Base-by-base conservation (phyloP, 2,888 invertebrate genomes). In the Teleiodes luculella region DNA sequence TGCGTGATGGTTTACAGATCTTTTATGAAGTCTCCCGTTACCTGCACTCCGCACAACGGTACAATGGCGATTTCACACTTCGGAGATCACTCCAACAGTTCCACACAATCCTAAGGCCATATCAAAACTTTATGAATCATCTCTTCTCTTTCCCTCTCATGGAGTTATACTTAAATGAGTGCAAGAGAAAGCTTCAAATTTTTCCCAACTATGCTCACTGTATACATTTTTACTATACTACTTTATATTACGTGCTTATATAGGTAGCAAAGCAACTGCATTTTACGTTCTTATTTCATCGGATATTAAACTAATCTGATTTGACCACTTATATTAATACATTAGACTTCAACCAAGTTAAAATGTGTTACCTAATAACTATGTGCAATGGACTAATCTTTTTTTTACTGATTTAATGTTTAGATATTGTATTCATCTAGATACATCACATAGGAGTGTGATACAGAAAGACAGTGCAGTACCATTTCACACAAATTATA, bases 11-110 rank as follows among this genome's bases (percentile, higher is more conserved):
- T 62, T 67, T 57, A 62, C 53, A 65, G 51, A 59, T 67, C 58
- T 64, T 67, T 67, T 63, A 66, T 63, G 62, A 63, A 63, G 63
- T 58, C 60, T 58, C 60, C 70, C 70, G 70, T 70, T 70, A 70
- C 60, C 10, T 39, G 37, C 45, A 56, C 36, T 58, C 59, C 57
- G 51, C 47, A 55, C 61, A 68, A 70, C 70, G 70, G 70, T 68
- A 70, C 62, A 37, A 45, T 56, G 39, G 58, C 57, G 63, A 67
- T 70, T 70, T 70, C 70, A 70, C 70, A 70, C 68, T 67, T 62
- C 64, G 64, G 37, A 57, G 65, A 62, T 56, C 66, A 64, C 59
- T 51, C 52, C 10, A 43, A 30, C 49, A 49, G 36, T 49, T 36
- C 49, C 49, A 37, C 8, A 24, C 49, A 36, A 48, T 48, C 28